A percentile compares a stretch with the other conserved stretches of the same genome.
These are phyloP conservation scores for Myoxocephalus aenaeus DNA, from an alignment of 2,797 vertebrate genomes.

Conservation along the genomic window DNA sequence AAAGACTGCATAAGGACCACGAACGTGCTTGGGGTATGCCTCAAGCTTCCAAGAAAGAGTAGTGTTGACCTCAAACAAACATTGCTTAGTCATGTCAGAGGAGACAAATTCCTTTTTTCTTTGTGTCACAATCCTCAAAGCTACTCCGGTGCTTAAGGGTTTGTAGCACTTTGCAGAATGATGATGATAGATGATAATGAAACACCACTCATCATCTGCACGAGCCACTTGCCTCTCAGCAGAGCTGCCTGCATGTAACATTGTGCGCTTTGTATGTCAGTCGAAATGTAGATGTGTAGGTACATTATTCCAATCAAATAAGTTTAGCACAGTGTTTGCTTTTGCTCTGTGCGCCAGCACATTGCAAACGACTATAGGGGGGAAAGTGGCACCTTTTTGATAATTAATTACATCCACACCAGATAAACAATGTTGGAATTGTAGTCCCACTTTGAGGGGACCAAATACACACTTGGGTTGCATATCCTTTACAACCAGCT, in stretches of 20 bases:
- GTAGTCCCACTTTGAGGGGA: background rate
- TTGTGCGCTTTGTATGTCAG: background rate
- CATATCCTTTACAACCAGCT: background rate
- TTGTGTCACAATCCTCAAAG: slow-evolving; percentile 29
- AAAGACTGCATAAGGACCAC: background rate
- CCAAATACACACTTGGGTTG: background rate
- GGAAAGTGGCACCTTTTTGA: background rate
- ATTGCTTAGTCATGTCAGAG: slow-evolving; percentile 50
- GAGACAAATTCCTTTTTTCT: slow-evolving; percentile 20
- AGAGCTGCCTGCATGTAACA: background rate
- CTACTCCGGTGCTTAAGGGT: background rate
- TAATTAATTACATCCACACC: background rate
- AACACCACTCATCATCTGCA: background rate
- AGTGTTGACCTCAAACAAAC: slow-evolving; percentile 42
- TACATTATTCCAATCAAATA: background rate
- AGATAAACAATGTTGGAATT: background rate
- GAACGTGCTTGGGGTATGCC: background rate
- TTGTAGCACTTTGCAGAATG: background rate
- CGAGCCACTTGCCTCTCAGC: background rate
- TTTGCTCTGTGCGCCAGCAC: background rate
- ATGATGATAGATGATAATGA: background rate
- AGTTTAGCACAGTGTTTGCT: background rate
- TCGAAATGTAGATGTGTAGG: background rate
- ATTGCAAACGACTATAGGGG: background rate
- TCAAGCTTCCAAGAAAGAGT: slow-evolving; percentile 4